Conservation (phyloP, 2,888 invertebrate genomes). For the Boloria euphrosyne region DNA sequence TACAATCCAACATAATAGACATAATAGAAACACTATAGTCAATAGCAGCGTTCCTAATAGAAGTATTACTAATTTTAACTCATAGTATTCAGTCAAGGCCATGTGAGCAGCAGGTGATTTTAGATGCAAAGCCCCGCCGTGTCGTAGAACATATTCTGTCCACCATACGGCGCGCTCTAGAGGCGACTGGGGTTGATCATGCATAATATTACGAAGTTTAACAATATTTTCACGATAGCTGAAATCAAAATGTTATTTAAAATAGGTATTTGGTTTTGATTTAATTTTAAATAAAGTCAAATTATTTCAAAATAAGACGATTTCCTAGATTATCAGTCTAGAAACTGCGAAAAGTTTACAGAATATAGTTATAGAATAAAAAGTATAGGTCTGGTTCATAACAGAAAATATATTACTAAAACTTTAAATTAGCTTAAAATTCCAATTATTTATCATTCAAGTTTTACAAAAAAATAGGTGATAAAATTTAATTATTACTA, state of each 20-base stretch:
- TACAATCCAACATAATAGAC: too few relatives aligned
- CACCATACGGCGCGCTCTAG: constrained; percentile 42
- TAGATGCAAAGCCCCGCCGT: constrained; percentile 39
- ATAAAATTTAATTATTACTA: too few relatives aligned
- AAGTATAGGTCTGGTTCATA: background rate
- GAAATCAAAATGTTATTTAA: background rate
- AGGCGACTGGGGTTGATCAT: constrained; percentile 38
- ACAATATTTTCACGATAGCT: constrained; percentile 39
- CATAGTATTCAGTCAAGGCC: constrained; percentile 36
- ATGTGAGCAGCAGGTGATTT: constrained; percentile 38
- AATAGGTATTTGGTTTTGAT: background rate
- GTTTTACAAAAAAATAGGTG: too few relatives aligned
- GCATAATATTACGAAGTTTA: constrained; percentile 34
- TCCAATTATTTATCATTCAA: too few relatives aligned
- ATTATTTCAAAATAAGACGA: too few relatives aligned
- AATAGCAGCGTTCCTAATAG: too few relatives aligned
- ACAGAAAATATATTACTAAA: background rate
- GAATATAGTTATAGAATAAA: too few relatives aligned
- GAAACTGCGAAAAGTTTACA: too few relatives aligned
- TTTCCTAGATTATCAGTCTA: too few relatives aligned
- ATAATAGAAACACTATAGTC: too few relatives aligned
- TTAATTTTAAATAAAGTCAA: background rate
- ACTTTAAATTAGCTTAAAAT: background rate
- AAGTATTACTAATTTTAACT: constrained; percentile 35
- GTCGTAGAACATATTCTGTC: constrained; percentile 40